Evolutionary conservation across 35 echinoderm and acorn worm genomes (phyloP).

Genomic region (Lytechinus variegatus): DNA sequence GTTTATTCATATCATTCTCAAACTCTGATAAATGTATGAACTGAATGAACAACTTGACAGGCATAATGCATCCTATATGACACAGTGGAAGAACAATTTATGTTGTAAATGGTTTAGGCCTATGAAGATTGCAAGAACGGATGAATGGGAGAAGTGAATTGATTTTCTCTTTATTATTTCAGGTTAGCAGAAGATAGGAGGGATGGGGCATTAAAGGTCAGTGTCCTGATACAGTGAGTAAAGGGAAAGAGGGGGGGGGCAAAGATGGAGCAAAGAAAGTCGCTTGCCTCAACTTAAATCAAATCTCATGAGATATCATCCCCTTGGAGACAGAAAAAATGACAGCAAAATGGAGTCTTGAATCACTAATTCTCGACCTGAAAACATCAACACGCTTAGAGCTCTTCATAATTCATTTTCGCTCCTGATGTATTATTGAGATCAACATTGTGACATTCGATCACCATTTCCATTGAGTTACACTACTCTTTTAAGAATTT

Average conservation of each 20-base stretch:
- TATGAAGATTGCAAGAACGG: neutral
- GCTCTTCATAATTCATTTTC: neutral
- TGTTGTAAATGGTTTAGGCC: neutral
- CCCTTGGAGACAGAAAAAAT: neutral
- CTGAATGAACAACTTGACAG: too few relatives aligned
- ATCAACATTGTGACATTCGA: conserved; percentile 1
- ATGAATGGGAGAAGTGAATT: neutral
- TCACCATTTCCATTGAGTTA: neutral
- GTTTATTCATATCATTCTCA: neutral
- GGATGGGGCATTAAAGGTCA: neutral
- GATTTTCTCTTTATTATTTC: neutral
- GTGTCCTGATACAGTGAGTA: neutral
- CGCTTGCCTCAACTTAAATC: neutral
- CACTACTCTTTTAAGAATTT: neutral
- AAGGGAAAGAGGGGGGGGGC: neutral
- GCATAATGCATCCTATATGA: too few relatives aligned
- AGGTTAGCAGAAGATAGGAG: neutral
- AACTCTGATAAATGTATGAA: neutral
- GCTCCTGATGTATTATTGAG: neutral
- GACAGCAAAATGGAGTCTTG: neutral
- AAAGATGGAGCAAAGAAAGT: neutral
- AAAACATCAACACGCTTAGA: neutral
- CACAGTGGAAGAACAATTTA: neutral
- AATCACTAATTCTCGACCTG: neutral
- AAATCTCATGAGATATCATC: neutral